Evolutionary conservation across 1,140 invertebrate genomes (phyloP), one percentile per base, ranked within the genome.

Genomic region (Tenebrio molitor): DNA sequence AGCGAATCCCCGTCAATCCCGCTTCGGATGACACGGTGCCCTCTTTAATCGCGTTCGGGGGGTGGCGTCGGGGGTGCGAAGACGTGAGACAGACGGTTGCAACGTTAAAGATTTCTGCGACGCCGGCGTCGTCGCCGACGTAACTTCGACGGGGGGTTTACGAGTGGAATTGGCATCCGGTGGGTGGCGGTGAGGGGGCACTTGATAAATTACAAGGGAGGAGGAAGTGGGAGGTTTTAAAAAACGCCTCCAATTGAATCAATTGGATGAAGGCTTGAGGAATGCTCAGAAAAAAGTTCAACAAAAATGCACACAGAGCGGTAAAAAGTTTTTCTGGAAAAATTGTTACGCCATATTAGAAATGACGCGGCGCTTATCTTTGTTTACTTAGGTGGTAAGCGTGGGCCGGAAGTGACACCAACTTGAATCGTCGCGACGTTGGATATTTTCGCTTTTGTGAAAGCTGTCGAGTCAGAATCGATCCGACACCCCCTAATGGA

Each of bases 61-160:
- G 29, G 29, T 33, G 10, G 29, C 4, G 29, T 5, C 29, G 29
- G 29, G 29, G 29, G 10, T n/a, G n/a, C n/a, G n/a, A n/a, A n/a
- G n/a, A n/a, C n/a, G n/a, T n/a, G n/a, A n/a, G n/a, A n/a, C n/a
- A n/a, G n/a, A n/a, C n/a, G n/a, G n/a, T n/a, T 33, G 29, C 29
- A 10, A 33, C 29, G 4, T 33, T 33, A 33, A 50, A 50, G 44
- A 50, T 50, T 50, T 50, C 44, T 23, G 7, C n/a, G 44, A 50
- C 44, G 44, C 15, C 44, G 44, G 14, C 44, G 44, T 17, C 44
- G n/a, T 17, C 15, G 15, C 5, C 36, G 36, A 5, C 36, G n/a
- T 3, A 41, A 8, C 5, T 8, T 12, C 10, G 29, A 10, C 4
- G 29, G 10, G 10, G 10, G 10, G 29, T 33, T 33, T 33, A 33